Evolutionary conservation across 2,888 invertebrate species (phyloP).

Genomic region (Nysson spinosus): DNA sequence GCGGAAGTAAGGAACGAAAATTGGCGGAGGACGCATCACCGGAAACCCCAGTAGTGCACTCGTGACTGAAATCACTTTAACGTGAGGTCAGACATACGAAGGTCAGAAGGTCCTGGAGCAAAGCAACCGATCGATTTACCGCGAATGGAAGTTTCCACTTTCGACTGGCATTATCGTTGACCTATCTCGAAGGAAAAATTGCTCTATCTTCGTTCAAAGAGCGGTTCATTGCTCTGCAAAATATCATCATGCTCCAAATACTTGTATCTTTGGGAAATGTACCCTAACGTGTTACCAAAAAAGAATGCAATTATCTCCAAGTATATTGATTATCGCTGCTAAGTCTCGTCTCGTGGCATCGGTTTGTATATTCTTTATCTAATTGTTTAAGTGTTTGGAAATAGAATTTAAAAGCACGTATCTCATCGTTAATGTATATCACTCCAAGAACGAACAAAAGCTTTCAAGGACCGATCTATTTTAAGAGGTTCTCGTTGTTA

Average conservation of each 20-base stretch:
- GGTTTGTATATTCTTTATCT: too few species aligned
- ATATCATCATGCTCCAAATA: conserved; percentile 19
- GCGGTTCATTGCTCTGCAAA: not conserved
- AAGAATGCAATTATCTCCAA: too few species aligned
- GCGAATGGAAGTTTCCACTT: conserved; percentile 48
- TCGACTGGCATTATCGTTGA: conserved; percentile 14
- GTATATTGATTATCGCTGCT: too few species aligned
- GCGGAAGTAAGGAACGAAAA: conserved; percentile 26
- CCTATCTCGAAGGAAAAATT: conserved; percentile 32
- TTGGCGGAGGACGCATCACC: not conserved
- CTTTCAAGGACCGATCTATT: too few species aligned
- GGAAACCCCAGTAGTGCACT: conserved; percentile 19
- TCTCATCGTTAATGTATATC: too few species aligned
- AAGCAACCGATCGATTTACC: conserved; percentile 16
- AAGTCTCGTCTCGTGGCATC: too few species aligned
- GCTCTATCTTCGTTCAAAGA: conserved; percentile 3
- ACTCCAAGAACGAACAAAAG: too few species aligned
- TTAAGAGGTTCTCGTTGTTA: too few species aligned
- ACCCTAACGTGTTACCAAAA: too few species aligned
- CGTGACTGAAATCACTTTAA: conserved; percentile 32
- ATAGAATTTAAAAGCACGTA: too few species aligned
- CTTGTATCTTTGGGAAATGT: conserved; percentile 12
- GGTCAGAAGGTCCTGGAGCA: conserved; percentile 31
- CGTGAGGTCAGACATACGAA: conserved; percentile 32
- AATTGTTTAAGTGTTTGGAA: too few species aligned